Percentiles rank a stretch among this genome's conserved stretches.
phyloP scores from a whole-genome alignment of 2,888 invertebrate genomes.

The Crioceris asparagi region DNA sequence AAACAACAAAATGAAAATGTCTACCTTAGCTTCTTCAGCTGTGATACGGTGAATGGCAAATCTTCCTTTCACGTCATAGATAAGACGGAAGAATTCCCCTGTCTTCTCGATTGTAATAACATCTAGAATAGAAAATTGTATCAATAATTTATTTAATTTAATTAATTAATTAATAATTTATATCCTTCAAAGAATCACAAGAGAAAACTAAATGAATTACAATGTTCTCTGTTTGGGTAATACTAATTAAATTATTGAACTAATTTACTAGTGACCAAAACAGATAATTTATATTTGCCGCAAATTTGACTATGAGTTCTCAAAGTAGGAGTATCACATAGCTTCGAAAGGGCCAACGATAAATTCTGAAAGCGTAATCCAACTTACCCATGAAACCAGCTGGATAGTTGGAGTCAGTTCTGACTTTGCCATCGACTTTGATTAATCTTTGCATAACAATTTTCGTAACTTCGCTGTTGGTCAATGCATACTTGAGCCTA shows the following conservation, averaged over 20 bases:
- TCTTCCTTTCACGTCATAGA: slow-evolving; percentile 98
- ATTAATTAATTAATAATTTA: no score
- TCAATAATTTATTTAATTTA: background rate
- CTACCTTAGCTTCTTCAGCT: slow-evolving; percentile 94
- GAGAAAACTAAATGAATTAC: no score
- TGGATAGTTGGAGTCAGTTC: slow-evolving; percentile 95
- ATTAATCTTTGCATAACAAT: slow-evolving; percentile 97
- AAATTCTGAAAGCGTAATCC: background rate
- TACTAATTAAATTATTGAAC: no score
- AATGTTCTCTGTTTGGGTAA: background rate
- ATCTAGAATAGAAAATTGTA: slow-evolving; percentile 53
- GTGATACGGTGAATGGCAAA: slow-evolving; percentile 97
- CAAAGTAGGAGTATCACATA: no score
- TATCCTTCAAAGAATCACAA: no score
- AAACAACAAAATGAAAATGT: no score
- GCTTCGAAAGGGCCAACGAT: no score
- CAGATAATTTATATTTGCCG: no score
- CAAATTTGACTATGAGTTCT: no score
- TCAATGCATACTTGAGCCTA: slow-evolving; percentile 95
- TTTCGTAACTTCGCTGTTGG: slow-evolving; percentile 92
- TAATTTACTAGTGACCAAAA: no score
- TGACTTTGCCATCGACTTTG: slow-evolving; percentile 96
- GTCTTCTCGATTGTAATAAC: slow-evolving; percentile 98
- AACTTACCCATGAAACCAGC: slow-evolving; percentile 97
- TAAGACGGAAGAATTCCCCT: slow-evolving; percentile 91